These are phyloP conservation scores for Dendropsophus ebraccatus DNA, from an alignment of 2,113 vertebrate species.

Conservation along the genomic window DNA sequence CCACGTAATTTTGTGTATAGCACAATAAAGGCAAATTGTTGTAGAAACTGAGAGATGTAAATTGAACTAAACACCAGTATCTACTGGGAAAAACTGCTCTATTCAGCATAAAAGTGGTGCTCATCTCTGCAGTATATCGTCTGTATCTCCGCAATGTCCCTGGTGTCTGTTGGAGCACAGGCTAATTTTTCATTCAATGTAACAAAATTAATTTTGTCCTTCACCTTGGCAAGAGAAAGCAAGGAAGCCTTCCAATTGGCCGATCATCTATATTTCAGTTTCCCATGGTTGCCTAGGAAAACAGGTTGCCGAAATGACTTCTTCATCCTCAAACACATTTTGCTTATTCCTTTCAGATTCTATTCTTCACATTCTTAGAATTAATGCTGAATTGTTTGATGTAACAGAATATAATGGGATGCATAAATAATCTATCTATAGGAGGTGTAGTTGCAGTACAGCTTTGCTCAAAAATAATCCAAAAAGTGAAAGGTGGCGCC, in stretches of 20 bases:
- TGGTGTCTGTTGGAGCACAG: not conserved
- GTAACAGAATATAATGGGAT: not conserved
- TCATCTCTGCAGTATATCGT: not conserved
- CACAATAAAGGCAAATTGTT: constrained; percentile 44
- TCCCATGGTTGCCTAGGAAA: not conserved
- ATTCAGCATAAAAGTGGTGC: constrained; percentile 32
- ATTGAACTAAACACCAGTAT: constrained; percentile 31
- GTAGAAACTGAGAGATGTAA: constrained; percentile 35
- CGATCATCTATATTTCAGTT: not conserved
- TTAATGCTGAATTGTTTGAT: not conserved
- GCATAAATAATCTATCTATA: not conserved
- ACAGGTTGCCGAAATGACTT: not conserved
- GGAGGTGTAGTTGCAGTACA: too few relatives aligned
- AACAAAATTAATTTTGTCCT: constrained; percentile 36
- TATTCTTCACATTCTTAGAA: not conserved
- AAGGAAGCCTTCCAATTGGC: constrained; percentile 2
- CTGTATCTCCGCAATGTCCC: constrained; percentile 23
- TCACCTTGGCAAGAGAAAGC: constrained; percentile 24
- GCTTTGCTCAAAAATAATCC: too few relatives aligned
- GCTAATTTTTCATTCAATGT: constrained; percentile 41
- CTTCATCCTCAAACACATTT: not conserved
- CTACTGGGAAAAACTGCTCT: constrained; percentile 37
- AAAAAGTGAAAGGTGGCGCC: too few relatives aligned
- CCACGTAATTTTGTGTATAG: constrained; percentile 34
- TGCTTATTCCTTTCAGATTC: not conserved